Evolutionary conservation across 2,113 vertebrate species (phyloP).

Genomic region (Corythoichthys intestinalis): DNA sequence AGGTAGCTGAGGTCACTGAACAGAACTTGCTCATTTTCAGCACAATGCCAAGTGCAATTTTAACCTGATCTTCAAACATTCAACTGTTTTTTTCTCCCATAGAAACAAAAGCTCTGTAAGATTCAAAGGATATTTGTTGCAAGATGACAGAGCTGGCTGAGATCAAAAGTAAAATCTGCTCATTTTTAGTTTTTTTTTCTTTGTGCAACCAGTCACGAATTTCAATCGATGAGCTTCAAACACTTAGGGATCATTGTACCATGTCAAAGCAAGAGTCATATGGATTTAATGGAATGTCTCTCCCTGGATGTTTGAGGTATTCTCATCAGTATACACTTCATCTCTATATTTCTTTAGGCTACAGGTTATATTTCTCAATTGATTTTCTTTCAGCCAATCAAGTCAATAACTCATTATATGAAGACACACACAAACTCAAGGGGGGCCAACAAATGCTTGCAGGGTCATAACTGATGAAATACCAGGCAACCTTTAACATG

Average conservation of each 20-base stretch:
- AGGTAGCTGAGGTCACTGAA: not conserved
- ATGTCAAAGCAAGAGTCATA: not conserved
- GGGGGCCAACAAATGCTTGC: too few relatives aligned
- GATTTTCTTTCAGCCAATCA: not conserved
- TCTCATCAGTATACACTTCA: not conserved
- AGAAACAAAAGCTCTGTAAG: not conserved
- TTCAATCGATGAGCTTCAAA: not conserved
- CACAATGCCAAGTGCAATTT: not conserved
- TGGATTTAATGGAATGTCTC: not conserved
- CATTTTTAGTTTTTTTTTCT: not conserved
- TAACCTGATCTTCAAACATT: not conserved
- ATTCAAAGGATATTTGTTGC: not conserved
- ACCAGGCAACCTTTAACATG: not conserved
- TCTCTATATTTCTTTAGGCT: not conserved
- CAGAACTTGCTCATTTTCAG: not conserved
- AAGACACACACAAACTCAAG: too few relatives aligned
- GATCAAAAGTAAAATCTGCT: not conserved
- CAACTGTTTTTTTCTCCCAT: not conserved
- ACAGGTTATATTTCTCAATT: not conserved
- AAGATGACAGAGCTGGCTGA: not conserved
- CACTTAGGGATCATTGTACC: not conserved
- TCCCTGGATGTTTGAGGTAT: not conserved
- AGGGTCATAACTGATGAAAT: not conserved
- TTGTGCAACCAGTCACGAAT: not conserved
- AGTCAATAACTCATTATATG: too few relatives aligned